These are phyloP conservation scores for Drosophila nasuta DNA, from an alignment of 1,140 invertebrate genomes.

Conservation along the genomic window DNA sequence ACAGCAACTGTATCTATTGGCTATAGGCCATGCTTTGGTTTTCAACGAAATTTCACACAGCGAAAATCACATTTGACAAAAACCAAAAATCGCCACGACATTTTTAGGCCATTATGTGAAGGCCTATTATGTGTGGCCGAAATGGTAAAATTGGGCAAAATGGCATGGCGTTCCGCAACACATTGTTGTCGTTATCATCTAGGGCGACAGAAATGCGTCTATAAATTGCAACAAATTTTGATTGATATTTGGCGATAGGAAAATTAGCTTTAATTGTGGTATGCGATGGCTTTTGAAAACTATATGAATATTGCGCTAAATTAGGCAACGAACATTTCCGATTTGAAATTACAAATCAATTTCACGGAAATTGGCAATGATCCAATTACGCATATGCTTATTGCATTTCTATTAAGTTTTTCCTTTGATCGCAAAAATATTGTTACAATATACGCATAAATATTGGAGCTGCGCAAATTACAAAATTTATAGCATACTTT, in stretches of 20 bases:
- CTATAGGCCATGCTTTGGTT: constrained; percentile 1
- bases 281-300: background rate
- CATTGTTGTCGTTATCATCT: constrained; percentile 10
- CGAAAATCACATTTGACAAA: constrained; percentile 33
- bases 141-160: background rate
- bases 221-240: constrained; percentile 17
- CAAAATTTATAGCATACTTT: background rate
- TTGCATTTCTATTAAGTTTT: background rate
- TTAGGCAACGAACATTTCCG: background rate
- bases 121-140: background rate
- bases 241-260: constrained; percentile 7
- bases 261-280: constrained; percentile 14
- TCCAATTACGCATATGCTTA: constrained; percentile 5
- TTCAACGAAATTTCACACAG: constrained; percentile 7
- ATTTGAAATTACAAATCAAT: background rate
- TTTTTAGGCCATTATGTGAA: constrained; percentile 29
- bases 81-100: constrained; percentile 20
- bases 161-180: background rate
- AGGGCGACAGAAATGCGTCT: constrained; percentile 1
- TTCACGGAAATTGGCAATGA: background rate
- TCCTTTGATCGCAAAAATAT: background rate
- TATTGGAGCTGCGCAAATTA: background rate
- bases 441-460: background rate
- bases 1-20: background rate
- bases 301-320: background rate